Base-by-base conservation (phyloP, 2,113 vertebrate species). In the Platichthys stellatus region DNA sequence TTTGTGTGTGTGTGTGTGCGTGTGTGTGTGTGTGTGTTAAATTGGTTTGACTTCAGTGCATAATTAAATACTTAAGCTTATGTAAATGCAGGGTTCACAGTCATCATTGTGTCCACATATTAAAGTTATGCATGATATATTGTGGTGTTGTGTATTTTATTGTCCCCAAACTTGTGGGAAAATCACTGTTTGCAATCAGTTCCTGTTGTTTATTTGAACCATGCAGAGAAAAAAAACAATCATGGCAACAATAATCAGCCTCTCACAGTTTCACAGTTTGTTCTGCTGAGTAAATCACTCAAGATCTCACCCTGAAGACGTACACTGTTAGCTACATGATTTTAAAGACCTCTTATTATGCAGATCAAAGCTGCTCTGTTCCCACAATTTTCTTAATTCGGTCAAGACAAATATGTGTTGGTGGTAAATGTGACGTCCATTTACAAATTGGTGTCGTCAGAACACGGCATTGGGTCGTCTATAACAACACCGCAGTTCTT, bases 231-330 rank as follows among this genome's bases (percentile, higher is more conserved):
- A 62, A 31, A 65, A 11, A 40, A 23, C 38, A 45, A 58, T 11
- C 49, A n/a, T 35, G 51, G 24, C 14, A 76, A 23, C 11, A 76
- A 28, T 63, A 68, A 80, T 61, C 14, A 57, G 23, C 57, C 58
- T 69, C 24, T 43, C 38, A 31, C 31, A 51, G 28, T 28, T 72
- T 49, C 12, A 11, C 26, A 67, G 63, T 64, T 57, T 28, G 2
- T 35, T 51, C 45, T 63, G 28, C 26, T 1, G 4, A 51, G 67
- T 70, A 61, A 76, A 78, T 73, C 38, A 49, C 4, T n/a, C 67
- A 62, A 56, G 38, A 24, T 51, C 45, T 61, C 24, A 9, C 40
- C 54, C 53, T n/a, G 10, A 58, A 40, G 4, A 24, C 45, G 64
- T 10, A 8, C 8, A 26, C 2, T 13, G 23, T 28, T 38, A 7